These are phyloP conservation scores for Perizoma affinitatum DNA, from an alignment of 2,888 invertebrate genomes.

Conservation along the genomic window DNA sequence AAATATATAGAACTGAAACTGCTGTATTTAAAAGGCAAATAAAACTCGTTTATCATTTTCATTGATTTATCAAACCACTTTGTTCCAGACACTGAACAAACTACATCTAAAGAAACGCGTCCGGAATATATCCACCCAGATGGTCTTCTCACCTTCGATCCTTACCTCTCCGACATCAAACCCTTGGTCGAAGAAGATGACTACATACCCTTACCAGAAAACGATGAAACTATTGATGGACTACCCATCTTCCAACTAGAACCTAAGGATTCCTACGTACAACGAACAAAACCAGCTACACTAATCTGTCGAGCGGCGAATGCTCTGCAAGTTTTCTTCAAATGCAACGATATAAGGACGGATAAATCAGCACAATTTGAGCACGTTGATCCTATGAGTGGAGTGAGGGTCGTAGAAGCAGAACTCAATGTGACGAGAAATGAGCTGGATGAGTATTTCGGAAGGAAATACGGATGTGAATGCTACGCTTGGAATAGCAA, in stretches of 20 bases:
- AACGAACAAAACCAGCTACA: constrained; percentile 94
- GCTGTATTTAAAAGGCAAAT: no score
- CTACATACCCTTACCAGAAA: constrained; percentile 79
- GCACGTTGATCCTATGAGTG: constrained; percentile 91
- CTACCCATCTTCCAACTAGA: constrained; percentile 94
- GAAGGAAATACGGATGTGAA: constrained; percentile 92
- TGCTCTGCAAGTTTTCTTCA: constrained; percentile 92
- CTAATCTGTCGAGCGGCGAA: constrained; percentile 95
- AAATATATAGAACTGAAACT: no score
- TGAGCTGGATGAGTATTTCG: constrained; percentile 93
- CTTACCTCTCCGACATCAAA: constrained; percentile 74
- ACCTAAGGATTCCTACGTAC: constrained; percentile 94
- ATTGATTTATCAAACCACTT: constrained; percentile 13
- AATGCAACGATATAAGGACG: constrained; percentile 88
- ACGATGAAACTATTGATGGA: constrained; percentile 86
- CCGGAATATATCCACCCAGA: constrained; percentile 79
- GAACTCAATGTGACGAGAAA: constrained; percentile 90
- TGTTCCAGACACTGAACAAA: constrained; percentile 68
- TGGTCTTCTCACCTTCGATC: constrained; percentile 71
- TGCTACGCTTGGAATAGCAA: constrained; percentile 93
- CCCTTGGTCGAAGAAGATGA: constrained; percentile 77
- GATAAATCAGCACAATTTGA: constrained; percentile 86
- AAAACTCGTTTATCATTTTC: no score
- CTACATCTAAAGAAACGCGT: constrained; percentile 71
- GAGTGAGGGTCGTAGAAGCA: constrained; percentile 90